A percentile compares a stretch with the other conserved stretches of the same genome.
phyloP scores from a whole-genome alignment of 30 jellyfish, hydroid and myxozoan species.

The Calvadosia cruxmelitensis region DNA sequence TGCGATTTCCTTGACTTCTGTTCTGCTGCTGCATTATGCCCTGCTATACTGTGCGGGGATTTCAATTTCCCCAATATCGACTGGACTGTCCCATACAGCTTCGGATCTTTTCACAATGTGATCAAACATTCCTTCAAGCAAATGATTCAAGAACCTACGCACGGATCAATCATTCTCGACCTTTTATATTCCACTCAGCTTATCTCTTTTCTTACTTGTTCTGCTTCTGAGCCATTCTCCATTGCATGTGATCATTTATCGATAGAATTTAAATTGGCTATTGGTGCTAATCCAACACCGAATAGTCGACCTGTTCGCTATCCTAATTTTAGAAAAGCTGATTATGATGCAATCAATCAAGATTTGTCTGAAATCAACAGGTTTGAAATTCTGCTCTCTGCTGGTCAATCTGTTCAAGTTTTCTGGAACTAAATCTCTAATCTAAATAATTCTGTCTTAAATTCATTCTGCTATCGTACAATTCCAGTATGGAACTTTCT shows the following conservation, averaged over 20 bases:
- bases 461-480: too few species aligned
- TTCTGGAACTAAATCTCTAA: too few species aligned
- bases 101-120: neutral
- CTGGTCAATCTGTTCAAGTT: neutral
- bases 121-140: neutral
- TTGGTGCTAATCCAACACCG: too few species aligned
- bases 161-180: neutral
- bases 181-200: neutral
- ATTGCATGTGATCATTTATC: neutral
- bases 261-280: neutral
- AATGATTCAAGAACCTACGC: neutral
- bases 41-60: neutral
- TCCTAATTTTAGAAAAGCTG: neutral
- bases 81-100: neutral
- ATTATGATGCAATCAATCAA: neutral
- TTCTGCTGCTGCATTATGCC: neutral
- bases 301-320: neutral
- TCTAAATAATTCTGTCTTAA: too few species aligned
- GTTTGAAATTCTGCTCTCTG: neutral
- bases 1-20: neutral
- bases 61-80: neutral
- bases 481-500: too few species aligned
- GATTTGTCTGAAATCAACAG: neutral
- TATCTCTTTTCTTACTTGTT: neutral
- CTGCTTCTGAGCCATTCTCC: neutral